Percentiles rank a stretch among this genome's conserved stretches.
Conservation (phyloP, 2,113 vertebrate species). For the Dicrurus megarhynchus region DNA sequence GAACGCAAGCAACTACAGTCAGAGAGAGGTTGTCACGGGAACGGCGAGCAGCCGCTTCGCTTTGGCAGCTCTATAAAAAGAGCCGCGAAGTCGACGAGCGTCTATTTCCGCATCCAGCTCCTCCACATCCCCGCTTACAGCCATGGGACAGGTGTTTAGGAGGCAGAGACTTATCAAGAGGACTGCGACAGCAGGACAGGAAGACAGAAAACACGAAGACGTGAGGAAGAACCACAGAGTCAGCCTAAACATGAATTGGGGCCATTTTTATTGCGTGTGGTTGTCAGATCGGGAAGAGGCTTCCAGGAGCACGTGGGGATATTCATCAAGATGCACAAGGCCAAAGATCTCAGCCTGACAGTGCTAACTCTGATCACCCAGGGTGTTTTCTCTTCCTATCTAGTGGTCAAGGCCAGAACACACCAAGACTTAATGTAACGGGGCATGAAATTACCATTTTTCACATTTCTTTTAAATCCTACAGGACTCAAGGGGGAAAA, state of each 20-base stretch:
- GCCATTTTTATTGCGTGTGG: neutral
- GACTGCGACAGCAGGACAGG: slow-evolving; percentile 12
- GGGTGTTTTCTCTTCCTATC: neutral
- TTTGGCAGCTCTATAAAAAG: slow-evolving; percentile 58
- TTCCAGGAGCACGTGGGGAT: neutral
- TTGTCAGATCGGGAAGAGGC: neutral
- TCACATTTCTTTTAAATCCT: neutral
- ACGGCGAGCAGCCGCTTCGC: slow-evolving; percentile 56
- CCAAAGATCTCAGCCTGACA: neutral
- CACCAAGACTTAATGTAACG: neutral
- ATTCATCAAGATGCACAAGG: neutral
- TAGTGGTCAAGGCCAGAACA: neutral
- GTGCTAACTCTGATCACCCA: neutral
- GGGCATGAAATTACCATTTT: neutral
- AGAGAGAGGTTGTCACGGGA: slow-evolving; percentile 72
- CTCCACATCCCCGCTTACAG: slow-evolving; percentile 33
- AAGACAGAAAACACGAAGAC: slow-evolving; percentile 43
- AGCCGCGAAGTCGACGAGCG: slow-evolving; percentile 30
- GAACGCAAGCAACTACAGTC: slow-evolving; percentile 69
- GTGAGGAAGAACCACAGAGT: neutral
- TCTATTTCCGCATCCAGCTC: slow-evolving; percentile 53
- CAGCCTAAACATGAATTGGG: neutral
- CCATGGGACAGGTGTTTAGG: slow-evolving; percentile 25
- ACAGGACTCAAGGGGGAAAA: neutral
- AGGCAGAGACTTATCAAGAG: slow-evolving; percentile 30